Percentiles rank a stretch among this genome's conserved stretches.
Conservation (phyloP, 2,888 invertebrate genomes). For the Smittia sp. region DNA sequence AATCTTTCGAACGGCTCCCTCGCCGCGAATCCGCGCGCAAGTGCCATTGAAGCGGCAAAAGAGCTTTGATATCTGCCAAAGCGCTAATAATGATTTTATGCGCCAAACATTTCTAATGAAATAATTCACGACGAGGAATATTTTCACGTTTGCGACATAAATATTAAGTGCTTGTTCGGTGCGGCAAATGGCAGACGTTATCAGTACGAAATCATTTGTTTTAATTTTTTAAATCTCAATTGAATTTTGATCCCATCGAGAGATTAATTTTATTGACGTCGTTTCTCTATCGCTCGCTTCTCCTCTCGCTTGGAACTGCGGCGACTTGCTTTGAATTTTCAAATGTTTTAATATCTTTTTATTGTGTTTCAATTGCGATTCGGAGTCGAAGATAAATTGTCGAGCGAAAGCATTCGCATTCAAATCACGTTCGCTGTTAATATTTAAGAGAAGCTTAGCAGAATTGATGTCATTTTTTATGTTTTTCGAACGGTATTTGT, state of each 20-base stretch:
- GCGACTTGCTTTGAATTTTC: slow-evolving; percentile 10
- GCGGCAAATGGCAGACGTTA: background rate
- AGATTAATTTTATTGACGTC: background rate
- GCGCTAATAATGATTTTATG: slow-evolving; percentile 5
- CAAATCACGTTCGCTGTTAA: background rate
- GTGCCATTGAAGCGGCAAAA: background rate
- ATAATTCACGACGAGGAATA: background rate
- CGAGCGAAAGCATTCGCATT: background rate
- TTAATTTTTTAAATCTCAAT: slow-evolving; percentile 1
- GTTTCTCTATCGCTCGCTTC: background rate
- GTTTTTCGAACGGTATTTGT: too few relatives aligned
- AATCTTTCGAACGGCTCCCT: background rate
- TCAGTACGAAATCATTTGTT: slow-evolving; percentile 10
- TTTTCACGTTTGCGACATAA: background rate
- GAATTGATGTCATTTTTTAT: background rate
- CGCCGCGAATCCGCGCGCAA: slow-evolving; percentile 1
- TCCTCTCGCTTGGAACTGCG: background rate
- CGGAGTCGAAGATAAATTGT: background rate
- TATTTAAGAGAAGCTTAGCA: background rate
- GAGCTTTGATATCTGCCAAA: slow-evolving; percentile 17
- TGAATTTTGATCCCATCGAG: background rate
- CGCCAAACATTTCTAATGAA: slow-evolving; percentile 4
- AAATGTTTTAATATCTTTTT: slow-evolving; percentile 10
- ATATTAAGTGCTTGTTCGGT: slow-evolving; percentile 1
- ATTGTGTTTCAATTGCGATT: background rate